These are phyloP conservation scores for Sinhomidia bicolor DNA, from an alignment of 2,888 invertebrate genomes.

Conservation along the genomic window DNA sequence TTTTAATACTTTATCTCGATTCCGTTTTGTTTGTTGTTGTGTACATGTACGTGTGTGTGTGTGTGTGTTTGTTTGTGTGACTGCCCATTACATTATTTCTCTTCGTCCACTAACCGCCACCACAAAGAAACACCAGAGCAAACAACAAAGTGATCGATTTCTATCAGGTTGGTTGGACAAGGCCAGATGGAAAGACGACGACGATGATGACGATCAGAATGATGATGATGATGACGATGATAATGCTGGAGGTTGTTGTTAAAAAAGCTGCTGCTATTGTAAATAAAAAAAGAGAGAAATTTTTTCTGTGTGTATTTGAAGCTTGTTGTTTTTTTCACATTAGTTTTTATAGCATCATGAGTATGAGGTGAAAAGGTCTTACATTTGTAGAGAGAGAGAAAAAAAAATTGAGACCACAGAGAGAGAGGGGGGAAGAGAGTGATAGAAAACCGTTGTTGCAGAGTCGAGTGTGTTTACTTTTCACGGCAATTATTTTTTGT, in stretches of 20 bases:
- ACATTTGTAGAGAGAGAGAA: slow-evolving; percentile 1
- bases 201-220: neutral
- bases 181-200: slow-evolving; percentile 36
- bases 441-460: slow-evolving; percentile 21
- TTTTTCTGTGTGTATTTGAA: slow-evolving; percentile 10
- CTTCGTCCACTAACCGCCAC: neutral
- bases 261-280: neutral
- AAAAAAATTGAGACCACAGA: neutral
- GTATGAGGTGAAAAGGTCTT: neutral
- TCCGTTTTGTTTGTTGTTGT: slow-evolving; percentile 38
- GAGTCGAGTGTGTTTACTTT: slow-evolving; percentile 41
- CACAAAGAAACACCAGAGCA: neutral
- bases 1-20: slow-evolving; percentile 8
- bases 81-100: slow-evolving; percentile 41
- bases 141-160: slow-evolving; percentile 57
- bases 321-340: slow-evolving; percentile 30
- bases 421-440: neutral
- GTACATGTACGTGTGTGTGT: neutral
- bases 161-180: slow-evolving; percentile 56
- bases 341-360: neutral
- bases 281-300: neutral
- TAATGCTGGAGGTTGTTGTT: neutral
- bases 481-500: slow-evolving; percentile 41
- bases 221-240: slow-evolving; percentile 6
- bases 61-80: slow-evolving; percentile 22